Evolutionary conservation across 2,888 invertebrate species (phyloP).

Genomic region (Syritta pipiens): DNA sequence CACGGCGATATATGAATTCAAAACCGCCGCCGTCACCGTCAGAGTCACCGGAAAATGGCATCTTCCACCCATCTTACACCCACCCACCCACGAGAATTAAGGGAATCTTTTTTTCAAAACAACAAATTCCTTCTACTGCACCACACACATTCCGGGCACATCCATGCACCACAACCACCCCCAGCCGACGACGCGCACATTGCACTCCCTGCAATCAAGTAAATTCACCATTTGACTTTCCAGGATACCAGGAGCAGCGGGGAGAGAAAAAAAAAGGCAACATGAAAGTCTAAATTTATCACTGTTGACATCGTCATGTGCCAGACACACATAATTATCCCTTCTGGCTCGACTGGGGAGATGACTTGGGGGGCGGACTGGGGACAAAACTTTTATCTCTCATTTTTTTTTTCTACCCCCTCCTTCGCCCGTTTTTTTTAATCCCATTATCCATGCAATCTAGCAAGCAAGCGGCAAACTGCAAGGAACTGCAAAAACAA

Average conservation of each 20-base stretch:
- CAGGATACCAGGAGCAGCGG: neutral
- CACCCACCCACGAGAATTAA: constrained; percentile 1
- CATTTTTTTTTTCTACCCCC: constrained; percentile 8
- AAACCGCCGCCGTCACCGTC: neutral
- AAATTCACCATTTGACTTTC: constrained; percentile 56
- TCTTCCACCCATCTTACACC: neutral
- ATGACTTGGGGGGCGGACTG: neutral
- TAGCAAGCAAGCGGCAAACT: constrained; percentile 9
- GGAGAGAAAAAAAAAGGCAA: neutral
- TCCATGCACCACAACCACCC: neutral
- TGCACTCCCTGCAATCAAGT: constrained; percentile 49
- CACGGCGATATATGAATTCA: neutral
- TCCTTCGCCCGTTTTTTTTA: constrained; percentile 23
- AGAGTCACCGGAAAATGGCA: neutral
- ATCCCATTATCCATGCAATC: constrained; percentile 60
- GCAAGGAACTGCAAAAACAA: too few species aligned
- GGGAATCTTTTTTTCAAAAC: constrained; percentile 30
- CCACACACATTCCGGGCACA: constrained; percentile 8
- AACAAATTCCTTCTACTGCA: constrained; percentile 5
- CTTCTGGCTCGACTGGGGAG: constrained; percentile 41
- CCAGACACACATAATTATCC: constrained; percentile 65
- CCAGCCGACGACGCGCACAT: constrained; percentile 10
- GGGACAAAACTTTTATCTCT: constrained; percentile 45
- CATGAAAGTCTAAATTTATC: constrained; percentile 62
- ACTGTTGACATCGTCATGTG: constrained; percentile 66